Evolutionary conservation across 1,140 invertebrate genomes (phyloP).

Genomic region (Aphaenogaster rudis): DNA sequence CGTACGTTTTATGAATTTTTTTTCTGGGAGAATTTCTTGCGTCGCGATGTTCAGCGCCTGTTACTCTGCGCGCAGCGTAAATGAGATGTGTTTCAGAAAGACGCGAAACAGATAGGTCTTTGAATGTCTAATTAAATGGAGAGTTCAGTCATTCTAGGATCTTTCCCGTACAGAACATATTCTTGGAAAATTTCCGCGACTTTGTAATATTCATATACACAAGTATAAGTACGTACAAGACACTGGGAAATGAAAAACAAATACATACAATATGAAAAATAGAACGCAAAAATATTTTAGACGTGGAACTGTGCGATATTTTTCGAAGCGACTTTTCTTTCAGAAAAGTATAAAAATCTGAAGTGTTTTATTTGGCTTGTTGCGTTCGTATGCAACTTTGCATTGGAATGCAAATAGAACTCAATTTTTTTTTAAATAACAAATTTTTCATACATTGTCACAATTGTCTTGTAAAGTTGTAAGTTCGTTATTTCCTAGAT

Average conservation of each 20-base stretch:
- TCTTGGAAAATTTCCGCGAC: neutral
- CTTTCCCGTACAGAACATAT: neutral
- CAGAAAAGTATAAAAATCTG: neutral
- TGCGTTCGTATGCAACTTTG: neutral
- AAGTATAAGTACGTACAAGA: neutral
- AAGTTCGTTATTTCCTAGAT: neutral
- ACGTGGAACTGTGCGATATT: neutral
- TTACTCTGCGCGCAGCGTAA: neutral
- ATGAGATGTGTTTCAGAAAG: neutral
- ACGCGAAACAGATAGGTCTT: neutral
- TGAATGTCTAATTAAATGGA: neutral
- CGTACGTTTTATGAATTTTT: conserved; percentile 14
- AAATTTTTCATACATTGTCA: neutral
- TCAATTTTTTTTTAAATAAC: neutral
- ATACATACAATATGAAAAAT: neutral
- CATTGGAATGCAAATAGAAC: neutral
- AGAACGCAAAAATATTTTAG: neutral
- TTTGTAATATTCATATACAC: neutral
- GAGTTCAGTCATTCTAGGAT: neutral
- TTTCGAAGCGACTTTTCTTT: neutral
- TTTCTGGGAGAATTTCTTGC: neutral
- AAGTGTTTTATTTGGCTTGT: neutral
- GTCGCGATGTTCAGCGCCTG: neutral
- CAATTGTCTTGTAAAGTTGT: neutral
- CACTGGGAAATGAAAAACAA: neutral